Conservation (phyloP, 2,797 vertebrate species). For the Amblyraja radiata region DNA sequence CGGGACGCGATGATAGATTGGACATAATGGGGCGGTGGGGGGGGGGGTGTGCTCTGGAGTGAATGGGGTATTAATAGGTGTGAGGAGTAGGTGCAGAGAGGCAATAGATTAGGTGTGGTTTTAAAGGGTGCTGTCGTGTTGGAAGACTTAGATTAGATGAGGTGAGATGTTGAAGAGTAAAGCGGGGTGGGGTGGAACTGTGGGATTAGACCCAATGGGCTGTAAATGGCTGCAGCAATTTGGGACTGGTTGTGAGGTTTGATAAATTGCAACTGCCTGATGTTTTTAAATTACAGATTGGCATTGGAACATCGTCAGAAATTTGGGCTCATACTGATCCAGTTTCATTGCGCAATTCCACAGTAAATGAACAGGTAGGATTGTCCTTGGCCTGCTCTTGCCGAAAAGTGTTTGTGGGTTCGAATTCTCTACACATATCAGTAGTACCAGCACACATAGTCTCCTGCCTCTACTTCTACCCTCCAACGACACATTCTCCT, state of each 20-base stretch:
- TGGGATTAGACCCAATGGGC: too few species aligned
- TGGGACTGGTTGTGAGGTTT: too few species aligned
- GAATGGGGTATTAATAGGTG: background rate
- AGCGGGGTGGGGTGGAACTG: too few species aligned
- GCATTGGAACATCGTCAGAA: constrained; percentile 51
- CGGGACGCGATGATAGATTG: background rate
- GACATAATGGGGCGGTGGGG: background rate
- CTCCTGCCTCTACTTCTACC: too few species aligned
- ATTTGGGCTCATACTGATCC: constrained; percentile 89
- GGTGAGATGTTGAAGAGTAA: too few species aligned
- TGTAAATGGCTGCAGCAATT: too few species aligned
- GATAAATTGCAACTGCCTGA: too few species aligned
- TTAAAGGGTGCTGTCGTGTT: background rate
- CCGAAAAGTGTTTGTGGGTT: too few species aligned
- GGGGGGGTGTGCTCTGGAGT: background rate
- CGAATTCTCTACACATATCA: too few species aligned
- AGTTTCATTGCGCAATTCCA: constrained; percentile 64
- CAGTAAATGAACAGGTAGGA: constrained; percentile 62
- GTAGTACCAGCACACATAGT: too few species aligned
- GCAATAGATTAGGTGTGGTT: background rate
- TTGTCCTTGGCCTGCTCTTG: background rate
- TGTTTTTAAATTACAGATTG: constrained; percentile 63
- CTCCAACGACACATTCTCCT: too few species aligned
- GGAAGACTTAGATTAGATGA: too few species aligned
- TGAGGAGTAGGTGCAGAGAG: background rate